Evolutionary conservation across 2,888 invertebrate genomes (phyloP), one percentile per base, ranked within the genome.

Genomic region (Polydrusus pterygomalis): DNA sequence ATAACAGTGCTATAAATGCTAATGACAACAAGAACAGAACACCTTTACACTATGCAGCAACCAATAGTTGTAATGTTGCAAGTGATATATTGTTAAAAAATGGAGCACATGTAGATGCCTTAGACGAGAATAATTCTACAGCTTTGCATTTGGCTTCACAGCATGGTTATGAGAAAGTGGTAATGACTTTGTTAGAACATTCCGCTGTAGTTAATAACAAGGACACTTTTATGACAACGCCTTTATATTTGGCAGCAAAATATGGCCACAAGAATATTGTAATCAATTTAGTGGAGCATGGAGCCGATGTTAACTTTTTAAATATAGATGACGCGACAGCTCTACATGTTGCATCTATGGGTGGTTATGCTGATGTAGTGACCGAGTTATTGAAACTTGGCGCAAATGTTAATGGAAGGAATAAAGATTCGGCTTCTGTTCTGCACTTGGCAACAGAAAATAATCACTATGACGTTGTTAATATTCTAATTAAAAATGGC

Each of bases 81-180:
- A 15, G 17, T 9, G 17, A 20, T 2, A 25, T 30, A 30, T 20
- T 64, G 47, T 30, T 64, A 43, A 1, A 11, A 18, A 45, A 20
- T 6, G 63, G 63, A 20, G 25, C 38, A 0, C 1, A 20, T n/a
- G 45, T 45, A n/a, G 45, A 63, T 45, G 18, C n/a, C 8, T 10
- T 13, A 13, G 20, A 63, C 20, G 17, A 43, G 2, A 63, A 63
- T 20, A 43, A 63, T 3, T 10, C 18, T 2, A 63, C 45, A 3
- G 13, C 63, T 18, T 20, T 63, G 8, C 63, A 63, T 63, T 45
- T 63, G 15, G 63, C 63, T 8, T 45, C 43, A 13, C 63, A 63
- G 9, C 10, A 63, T 8, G 63, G 63, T 3, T 43, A 63, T 45
- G 20, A 63, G 2, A 20, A 25, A 11, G n/a, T 45, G 13, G 63